phyloP scores from a whole-genome alignment of 2,888 invertebrate genomes.

The Nineta flava region DNA sequence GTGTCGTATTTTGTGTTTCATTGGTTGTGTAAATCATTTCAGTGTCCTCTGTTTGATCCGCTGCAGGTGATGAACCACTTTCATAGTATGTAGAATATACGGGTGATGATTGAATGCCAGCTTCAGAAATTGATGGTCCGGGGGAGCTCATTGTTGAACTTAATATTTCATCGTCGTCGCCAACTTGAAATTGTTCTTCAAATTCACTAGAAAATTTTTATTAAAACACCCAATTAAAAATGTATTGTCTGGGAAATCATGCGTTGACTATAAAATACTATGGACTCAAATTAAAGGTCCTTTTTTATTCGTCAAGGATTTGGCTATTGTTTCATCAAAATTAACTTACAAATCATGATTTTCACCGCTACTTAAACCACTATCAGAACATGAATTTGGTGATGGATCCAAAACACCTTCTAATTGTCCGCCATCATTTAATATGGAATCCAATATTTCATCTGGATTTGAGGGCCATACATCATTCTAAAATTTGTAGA shows the following conservation, averaged over 20 bases:
- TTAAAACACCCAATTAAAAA: neutral
- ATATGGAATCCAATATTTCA: conserved; percentile 52
- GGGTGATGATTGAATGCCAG: conserved; percentile 12
- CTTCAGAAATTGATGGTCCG: conserved; percentile 14
- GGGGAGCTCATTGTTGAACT: conserved; percentile 13
- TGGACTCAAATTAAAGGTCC: neutral
- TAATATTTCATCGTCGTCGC: conserved; percentile 7
- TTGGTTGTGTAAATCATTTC: too few species aligned
- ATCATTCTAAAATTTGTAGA: conserved; percentile 29
- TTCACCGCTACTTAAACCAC: conserved; percentile 46
- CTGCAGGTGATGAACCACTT: too few species aligned
- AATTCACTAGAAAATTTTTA: neutral
- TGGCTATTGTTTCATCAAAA: conserved; percentile 9
- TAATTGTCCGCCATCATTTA: conserved; percentile 41
- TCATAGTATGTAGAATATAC: neutral
- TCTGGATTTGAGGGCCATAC: conserved; percentile 35
- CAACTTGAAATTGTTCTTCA: conserved; percentile 1
- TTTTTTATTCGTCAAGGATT: conserved; percentile 7
- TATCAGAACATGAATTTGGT: conserved; percentile 41
- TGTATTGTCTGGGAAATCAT: neutral
- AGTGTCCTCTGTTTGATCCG: too few species aligned
- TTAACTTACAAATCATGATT: conserved; percentile 36
- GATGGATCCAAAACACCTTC: conserved; percentile 36
- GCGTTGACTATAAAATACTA: neutral
- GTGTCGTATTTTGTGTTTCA: too few species aligned